Conservation (phyloP, 2,113 vertebrate genomes). For the Poicephalus meyeri region DNA sequence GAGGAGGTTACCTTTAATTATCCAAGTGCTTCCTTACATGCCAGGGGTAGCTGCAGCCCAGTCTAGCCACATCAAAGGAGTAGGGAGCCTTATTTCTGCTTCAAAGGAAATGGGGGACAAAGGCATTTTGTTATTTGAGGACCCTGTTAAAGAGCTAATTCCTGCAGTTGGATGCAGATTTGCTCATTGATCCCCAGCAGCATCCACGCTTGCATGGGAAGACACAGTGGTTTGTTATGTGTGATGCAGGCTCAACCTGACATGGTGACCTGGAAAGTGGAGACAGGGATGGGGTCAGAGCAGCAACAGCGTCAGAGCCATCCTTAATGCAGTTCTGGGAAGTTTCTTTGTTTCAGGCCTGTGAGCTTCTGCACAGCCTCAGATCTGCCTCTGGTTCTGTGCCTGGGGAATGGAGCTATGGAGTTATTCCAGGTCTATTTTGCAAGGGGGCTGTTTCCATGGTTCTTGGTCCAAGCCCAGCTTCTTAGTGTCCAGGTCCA, state of each 20-base stretch:
- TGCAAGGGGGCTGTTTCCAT: not conserved
- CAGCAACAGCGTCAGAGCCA: not conserved
- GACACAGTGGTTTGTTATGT: rapidly evolving
- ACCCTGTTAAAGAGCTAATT: not conserved
- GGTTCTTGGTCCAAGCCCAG: not conserved
- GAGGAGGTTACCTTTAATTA: not conserved
- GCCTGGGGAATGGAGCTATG: not conserved
- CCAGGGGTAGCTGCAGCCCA: not conserved
- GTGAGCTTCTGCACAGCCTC: not conserved
- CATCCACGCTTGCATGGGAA: not conserved
- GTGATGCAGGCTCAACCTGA: not conserved
- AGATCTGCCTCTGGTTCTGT: not conserved
- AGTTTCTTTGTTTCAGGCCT: not conserved
- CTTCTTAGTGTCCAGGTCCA: not conserved
- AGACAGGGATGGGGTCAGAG: not conserved
- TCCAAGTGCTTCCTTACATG: not conserved
- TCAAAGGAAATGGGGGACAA: not conserved
- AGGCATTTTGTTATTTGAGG: not conserved
- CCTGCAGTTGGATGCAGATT: not conserved
- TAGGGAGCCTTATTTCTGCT: not conserved
- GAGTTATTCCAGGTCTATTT: not conserved
- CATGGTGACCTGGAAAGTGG: not conserved
- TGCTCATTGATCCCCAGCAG: not conserved
- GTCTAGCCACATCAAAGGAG: not conserved
- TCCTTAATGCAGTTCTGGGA: not conserved